A percentile compares a stretch with the other conserved stretches of the same genome.
phyloP scores from a whole-genome alignment of 2,797 vertebrate species.

The Tangara arthus region DNA sequence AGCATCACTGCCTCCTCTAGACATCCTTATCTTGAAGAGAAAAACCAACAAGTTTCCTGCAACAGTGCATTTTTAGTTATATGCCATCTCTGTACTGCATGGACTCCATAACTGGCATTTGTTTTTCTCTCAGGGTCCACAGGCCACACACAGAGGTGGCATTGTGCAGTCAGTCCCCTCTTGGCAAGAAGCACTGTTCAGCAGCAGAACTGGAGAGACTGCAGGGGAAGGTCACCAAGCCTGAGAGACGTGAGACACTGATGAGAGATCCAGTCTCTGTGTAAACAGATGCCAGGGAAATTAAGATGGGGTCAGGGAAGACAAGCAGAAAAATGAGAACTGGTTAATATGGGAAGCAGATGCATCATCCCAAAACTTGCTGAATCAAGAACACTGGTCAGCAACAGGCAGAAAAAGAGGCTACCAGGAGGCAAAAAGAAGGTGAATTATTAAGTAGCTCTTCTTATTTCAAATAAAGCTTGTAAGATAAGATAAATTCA shows the following conservation, averaged over 20 bases:
- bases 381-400: background rate
- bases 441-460: background rate
- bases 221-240: background rate
- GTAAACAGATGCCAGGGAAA: background rate
- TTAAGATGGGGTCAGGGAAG: background rate
- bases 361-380: background rate
- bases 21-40: background rate
- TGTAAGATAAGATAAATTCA: background rate
- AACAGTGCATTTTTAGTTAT: background rate
- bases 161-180: background rate
- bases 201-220: background rate
- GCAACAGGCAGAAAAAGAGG: background rate
- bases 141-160: background rate
- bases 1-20: background rate
- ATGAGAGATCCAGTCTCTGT: background rate
- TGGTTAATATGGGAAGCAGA: background rate
- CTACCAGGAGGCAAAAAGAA: background rate
- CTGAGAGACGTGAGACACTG: background rate
- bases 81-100: background rate
- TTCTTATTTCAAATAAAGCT: background rate
- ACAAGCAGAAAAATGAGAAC: background rate
- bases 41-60: background rate
- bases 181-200: background rate
- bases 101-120: background rate
- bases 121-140: background rate